Evolutionary conservation across 2,113 vertebrate species (phyloP), one percentile per base, ranked within the genome.

Genomic region (Mus musculus): DNA sequence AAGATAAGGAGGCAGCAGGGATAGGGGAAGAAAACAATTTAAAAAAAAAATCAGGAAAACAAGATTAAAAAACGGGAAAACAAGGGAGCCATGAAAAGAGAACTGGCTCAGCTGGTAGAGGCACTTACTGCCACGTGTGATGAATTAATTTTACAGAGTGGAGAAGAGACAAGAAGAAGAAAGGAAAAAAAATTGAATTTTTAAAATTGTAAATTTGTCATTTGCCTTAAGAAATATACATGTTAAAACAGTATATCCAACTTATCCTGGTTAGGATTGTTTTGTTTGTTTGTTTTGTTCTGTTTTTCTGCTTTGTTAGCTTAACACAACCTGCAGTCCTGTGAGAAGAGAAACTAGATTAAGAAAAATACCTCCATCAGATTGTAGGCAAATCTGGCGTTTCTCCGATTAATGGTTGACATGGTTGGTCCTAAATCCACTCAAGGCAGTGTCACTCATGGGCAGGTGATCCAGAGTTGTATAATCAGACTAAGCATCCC

Each of bases 131-230:
- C 17, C 28, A 49, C 49, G n/a, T 63, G 26, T 13, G 39, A 46
- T 17, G 61, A 85, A 2, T 14, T 65, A 30, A 26, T 1, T 86
- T 36, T 63, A 33, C 8, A 20, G 22, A 61, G 80, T 7, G 20
- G 7, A 7, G 3, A 9, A 63, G 22, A 0, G 2, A 33, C 5
- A 33, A 33, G 8, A 22, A 28, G 13, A 26, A 42, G 12, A 33
- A 5, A 46, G 61, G 13, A n/a, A 46, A 28, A 11, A 36, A 87
- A 39, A 56, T 11, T 54, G 28, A 52, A 52, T 36, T n/a, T 67
- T 5, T 36, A 69, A 87, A 69, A 69, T 7, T 20, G 8, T 9
- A 86, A 86, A 86, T 20, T 49, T 49, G 16, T 2, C 42, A 20
- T 65, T 49, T 52, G 42, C 28, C 14, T 46, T 33, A 4, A 22